Evolutionary conservation across 2,797 vertebrate genomes (phyloP).

Genomic region (Mus minutoides): DNA sequence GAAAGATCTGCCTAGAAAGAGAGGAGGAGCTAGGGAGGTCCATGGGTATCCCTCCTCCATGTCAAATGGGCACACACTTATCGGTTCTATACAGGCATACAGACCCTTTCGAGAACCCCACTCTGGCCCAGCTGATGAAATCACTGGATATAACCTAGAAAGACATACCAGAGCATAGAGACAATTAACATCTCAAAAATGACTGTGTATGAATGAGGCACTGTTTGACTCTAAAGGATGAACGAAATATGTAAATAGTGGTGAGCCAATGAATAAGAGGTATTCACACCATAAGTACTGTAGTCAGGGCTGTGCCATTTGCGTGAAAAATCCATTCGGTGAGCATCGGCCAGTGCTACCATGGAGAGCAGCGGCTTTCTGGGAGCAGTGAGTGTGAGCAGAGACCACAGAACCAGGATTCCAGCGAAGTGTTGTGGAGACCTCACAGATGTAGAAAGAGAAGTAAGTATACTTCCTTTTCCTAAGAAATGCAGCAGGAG

Average conservation of each 20-base stretch:
- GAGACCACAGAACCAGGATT: no score
- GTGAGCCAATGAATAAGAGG: no score
- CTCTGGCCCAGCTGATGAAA: no score
- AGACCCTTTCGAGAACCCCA: background rate
- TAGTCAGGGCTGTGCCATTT: fast-evolving
- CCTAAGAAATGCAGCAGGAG: background rate
- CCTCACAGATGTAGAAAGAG: background rate
- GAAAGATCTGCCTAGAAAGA: background rate
- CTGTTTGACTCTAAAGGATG: background rate
- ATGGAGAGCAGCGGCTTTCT: background rate
- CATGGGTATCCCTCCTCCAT: background rate
- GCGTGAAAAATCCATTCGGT: fast-evolving
- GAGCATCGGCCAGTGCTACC: background rate
- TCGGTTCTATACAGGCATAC: no score
- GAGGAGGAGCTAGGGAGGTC: background rate
- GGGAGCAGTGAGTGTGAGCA: fast-evolving
- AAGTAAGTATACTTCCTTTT: background rate
- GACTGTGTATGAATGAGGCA: no score
- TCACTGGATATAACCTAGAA: background rate
- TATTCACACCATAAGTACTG: fast-evolving
- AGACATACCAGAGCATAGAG: background rate
- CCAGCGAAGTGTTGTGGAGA: no score
- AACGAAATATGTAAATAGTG: background rate
- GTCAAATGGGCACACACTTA: background rate
- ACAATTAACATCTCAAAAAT: background rate